phyloP scores from a whole-genome alignment of 92 coral and sea anemone species.

The Nematostella vectensis region DNA sequence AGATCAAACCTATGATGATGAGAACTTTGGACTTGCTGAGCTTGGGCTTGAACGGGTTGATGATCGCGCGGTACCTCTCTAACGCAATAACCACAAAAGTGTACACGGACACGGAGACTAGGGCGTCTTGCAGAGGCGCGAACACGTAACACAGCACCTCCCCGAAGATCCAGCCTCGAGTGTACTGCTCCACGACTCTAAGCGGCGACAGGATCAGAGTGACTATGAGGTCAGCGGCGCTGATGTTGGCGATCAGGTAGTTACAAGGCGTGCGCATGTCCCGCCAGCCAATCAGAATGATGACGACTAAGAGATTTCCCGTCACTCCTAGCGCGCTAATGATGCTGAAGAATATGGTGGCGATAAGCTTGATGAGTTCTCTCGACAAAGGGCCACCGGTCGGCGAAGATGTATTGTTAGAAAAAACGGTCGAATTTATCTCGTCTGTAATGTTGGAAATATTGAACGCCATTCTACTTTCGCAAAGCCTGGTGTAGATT shows the following conservation, averaged over 20 bases:
- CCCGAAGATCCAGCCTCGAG: slow-evolving; percentile 67
- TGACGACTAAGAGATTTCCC: slow-evolving; percentile 33
- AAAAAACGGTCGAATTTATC: too few species aligned
- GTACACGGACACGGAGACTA: slow-evolving; percentile 54
- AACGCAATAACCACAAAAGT: slow-evolving; percentile 61
- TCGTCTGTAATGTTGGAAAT: too few species aligned
- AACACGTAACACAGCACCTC: slow-evolving; percentile 50
- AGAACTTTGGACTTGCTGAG: slow-evolving; percentile 28
- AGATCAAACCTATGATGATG: slow-evolving; percentile 17
- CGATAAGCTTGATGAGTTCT: slow-evolving; percentile 15
- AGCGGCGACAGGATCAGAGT: slow-evolving; percentile 42
- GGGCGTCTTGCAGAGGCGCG: slow-evolving; percentile 59
- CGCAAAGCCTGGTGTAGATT: too few species aligned
- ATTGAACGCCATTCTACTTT: too few species aligned
- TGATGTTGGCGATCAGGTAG: slow-evolving; percentile 52
- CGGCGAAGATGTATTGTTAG: too few species aligned
- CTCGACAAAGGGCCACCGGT: slow-evolving; percentile 1
- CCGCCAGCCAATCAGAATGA: slow-evolving; percentile 42
- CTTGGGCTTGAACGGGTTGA: slow-evolving; percentile 41
- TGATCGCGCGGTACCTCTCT: slow-evolving; percentile 56
- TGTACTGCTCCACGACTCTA: slow-evolving; percentile 36
- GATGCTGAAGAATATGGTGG: slow-evolving; percentile 27
- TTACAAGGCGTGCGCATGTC: slow-evolving; percentile 51
- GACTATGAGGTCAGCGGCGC: slow-evolving; percentile 50
- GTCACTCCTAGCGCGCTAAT: slow-evolving; percentile 25